These are phyloP conservation scores for Rhinella marina DNA, from an alignment of 2,797 vertebrate species.

Conservation along the genomic window DNA sequence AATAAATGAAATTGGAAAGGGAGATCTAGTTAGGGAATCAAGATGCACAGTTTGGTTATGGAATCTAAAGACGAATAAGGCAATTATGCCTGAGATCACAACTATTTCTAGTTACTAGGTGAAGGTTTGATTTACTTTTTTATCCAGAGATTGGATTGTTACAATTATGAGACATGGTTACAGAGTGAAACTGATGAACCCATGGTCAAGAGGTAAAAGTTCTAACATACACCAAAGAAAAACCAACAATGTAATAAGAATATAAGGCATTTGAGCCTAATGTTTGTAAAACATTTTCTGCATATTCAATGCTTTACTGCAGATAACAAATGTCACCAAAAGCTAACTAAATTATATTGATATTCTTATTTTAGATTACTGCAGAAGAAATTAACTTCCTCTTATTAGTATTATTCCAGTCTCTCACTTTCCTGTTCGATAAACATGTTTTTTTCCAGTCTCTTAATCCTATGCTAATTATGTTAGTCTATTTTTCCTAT, in stretches of 20 bases:
- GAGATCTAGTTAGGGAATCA: no score
- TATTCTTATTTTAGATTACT: conserved; percentile 53
- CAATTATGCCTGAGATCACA: no score
- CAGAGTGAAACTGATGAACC: neutral
- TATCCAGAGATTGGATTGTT: no score
- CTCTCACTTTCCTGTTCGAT: conserved; percentile 56
- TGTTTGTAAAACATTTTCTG: neutral
- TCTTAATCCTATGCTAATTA: conserved; percentile 58
- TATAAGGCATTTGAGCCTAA: neutral
- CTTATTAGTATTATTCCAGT: conserved; percentile 58
- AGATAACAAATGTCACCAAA: conserved; percentile 23
- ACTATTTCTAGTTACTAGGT: no score
- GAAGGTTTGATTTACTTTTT: no score
- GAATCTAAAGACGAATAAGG: no score
- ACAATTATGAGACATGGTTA: no score
- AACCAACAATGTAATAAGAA: neutral
- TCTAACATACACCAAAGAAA: neutral
- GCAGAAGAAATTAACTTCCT: conserved; percentile 45
- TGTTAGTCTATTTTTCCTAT: conserved; percentile 38
- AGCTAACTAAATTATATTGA: conserved; percentile 37
- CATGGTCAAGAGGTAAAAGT: neutral
- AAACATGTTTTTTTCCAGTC: conserved; percentile 39
- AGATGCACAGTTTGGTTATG: no score
- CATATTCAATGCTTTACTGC: conserved; percentile 5
- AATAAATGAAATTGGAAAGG: no score